A percentile compares a stretch with the other conserved stretches of the same genome.
These are phyloP conservation scores for Pantala flavescens DNA, from an alignment of 1,140 invertebrate genomes.

Conservation along the genomic window DNA sequence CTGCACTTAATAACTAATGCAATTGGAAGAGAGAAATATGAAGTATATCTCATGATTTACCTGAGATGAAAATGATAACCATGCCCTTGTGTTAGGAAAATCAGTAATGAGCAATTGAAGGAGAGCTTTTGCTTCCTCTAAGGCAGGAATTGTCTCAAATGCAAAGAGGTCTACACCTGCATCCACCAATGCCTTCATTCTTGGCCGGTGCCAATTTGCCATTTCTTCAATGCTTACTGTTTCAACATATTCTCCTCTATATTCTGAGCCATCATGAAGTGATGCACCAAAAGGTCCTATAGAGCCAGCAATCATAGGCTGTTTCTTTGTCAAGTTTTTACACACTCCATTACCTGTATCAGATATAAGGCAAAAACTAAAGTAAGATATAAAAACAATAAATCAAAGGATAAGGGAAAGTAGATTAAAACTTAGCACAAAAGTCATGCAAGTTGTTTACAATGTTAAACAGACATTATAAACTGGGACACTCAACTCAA, in stretches of 20 bases:
- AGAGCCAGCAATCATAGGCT: conserved; percentile 57
- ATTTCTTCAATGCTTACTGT: conserved; percentile 52
- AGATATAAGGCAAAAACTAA: too few relatives aligned
- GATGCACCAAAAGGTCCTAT: conserved; percentile 84
- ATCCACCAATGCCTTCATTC: conserved; percentile 62
- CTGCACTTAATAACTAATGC: too few relatives aligned
- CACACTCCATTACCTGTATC: too few relatives aligned
- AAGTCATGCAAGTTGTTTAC: too few relatives aligned
- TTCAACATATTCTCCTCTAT: conserved; percentile 70
- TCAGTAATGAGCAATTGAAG: conserved; percentile 58
- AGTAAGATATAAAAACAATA: too few relatives aligned
- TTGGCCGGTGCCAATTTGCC: conserved; percentile 66
- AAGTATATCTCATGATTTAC: conserved; percentile 35
- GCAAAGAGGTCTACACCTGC: conserved; percentile 72
- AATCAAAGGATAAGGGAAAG: too few relatives aligned
- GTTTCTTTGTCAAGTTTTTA: conserved; percentile 29
- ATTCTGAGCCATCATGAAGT: conserved; percentile 81
- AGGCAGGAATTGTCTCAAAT: conserved; percentile 80
- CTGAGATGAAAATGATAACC: conserved; percentile 76
- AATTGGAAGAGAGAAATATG: not conserved
- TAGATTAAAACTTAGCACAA: too few relatives aligned
- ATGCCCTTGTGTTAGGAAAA: conserved; percentile 60
- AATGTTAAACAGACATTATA: too few relatives aligned
- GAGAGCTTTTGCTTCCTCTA: conserved; percentile 68
- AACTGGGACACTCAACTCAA: too few relatives aligned